Evolutionary conservation across 2,797 vertebrate species (phyloP), one percentile per base, ranked within the genome.

Genomic region (Etheostoma nigrum): DNA sequence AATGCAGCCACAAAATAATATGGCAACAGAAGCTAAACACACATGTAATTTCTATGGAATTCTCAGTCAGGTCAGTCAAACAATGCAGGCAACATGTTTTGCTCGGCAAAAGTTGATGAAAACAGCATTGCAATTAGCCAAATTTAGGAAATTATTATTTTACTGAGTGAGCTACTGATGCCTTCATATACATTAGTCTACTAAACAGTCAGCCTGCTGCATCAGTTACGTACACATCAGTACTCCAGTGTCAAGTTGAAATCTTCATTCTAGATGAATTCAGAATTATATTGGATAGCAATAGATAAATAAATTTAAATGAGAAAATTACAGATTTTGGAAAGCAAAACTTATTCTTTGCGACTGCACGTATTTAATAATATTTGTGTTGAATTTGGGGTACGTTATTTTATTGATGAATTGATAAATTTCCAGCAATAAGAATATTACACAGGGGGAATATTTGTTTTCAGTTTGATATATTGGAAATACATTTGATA

Each of bases 401-500:
- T 1, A 55, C 7, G 4, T 52, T 6, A 19, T 36, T 55, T 15
- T 12, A 27, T 18, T 8, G 23, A 21, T 25, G 6, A 15, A n/a
- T n/a, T 1, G 0, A 45, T 30, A 6, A 14, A 23, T 30, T 21
- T 19, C 18, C 15, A 52, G 30, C 30, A 44, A 8, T 3, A 36
- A 36, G 14, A 36, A 60, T 47, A 45, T 53, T 25, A 45, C 36
- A 61, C 13, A 18, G 40, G 21, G 12, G 2, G 6, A 49, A 25
- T 47, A 49, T 65, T 71, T 45, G 23, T 48, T 62, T 62, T 33
- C 21, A 33, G 16, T 48, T 64, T 47, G 15, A 15, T 48, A 18
- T 18, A 13, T 45, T 30, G 49, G 8, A 25, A 10, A 33, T 25
- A 57, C 2, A 36, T 72, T 40, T 62, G 12, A n/a, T 67, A 25